Evolutionary conservation across 2,113 vertebrate species (phyloP), one percentile per base, ranked within the genome.

Genomic region (Leuciscus idus): DNA sequence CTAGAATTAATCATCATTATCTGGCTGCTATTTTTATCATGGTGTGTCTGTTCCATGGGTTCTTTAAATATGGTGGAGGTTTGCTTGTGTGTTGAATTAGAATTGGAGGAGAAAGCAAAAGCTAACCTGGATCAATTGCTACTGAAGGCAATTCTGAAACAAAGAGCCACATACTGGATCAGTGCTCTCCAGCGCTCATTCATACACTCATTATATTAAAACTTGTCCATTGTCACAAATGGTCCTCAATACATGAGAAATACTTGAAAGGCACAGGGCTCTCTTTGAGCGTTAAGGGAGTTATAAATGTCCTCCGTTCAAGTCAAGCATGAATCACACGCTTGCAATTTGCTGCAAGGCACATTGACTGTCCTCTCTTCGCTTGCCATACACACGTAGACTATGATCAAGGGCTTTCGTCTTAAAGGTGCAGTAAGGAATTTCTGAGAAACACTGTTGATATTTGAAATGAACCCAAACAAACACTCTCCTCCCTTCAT

Each of bases 361-460:
- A 80, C 77, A 62, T 1, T 39, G 55, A 80, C 77, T 80, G 30
- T 78, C 76, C 30, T 78, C 50, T 78, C 50, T 57, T 78, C 76
- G 36, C 76, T 36, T 36, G 52, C 76, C 19, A 78, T 39, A 13
- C 52, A 39, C 50, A 78, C 26, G n/a, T 43, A 15, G 10, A 26
- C 12, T 78, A 9, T 80, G 50, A 57, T 36, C 30, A n/a, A 39
- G 30, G 57, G 62, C 21, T 43, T 33, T 79, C 11, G 4, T 59
- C 55, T 57, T 57, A 57, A 57, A 57, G 55, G 19, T 57, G 55
- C 55, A 19, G 52, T 19, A 21, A 57, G 55, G 2, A 7, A 21
- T 57, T 57, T 57, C 55, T 21, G 17, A 21, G 17, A 55, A 55
- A 55, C 52, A 55, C 52, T 55, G 17, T 55, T 55, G 6, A 21